Base-by-base conservation (phyloP, 2,113 vertebrate genomes). In the Empidonax alnorum region DNA sequence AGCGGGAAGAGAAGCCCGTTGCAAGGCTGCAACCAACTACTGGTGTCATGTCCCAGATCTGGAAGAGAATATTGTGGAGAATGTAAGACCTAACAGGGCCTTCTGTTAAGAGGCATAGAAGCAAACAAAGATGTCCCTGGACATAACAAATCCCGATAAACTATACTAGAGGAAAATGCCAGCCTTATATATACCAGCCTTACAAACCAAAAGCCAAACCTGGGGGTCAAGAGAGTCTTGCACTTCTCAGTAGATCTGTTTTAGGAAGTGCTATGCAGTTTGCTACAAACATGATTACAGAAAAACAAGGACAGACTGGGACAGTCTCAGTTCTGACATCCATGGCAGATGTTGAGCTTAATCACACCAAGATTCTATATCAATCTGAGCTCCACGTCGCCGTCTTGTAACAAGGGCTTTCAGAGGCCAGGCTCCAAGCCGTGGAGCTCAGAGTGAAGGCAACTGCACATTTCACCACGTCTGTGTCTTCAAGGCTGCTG, bases 31-130 rank as follows among this genome's bases (percentile, higher is more conserved):
- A 99, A 94, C 99, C 99, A 95, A 99, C 98, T 96, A 99, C 98
- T 67, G 99, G 99, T 2, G 98, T 99, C 99, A 99, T 99, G 96
- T 99, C 99, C 99, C 99, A 99, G 91, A 99, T 99, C 99, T 99
- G 97, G 49, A 97, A 96, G 86, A 71, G 92, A 90, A 87, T 12
- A 53, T 92, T 2, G 39, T 30, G 75, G 7, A 80, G 71, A 90
- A 65, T 33, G 1, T 19, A 75, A 86, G 14, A 66, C 19, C 44
- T 18, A 35, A 71, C 10, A 77, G 12, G 7, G 50, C 17, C 18
- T 65, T 72, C 62, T 90, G 3, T 50, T 50, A 78, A 83, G 28
- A 88, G 44, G 59, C 41, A 82, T 0, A 82, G 62, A 87, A 83
- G 31, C 23, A 84, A 93, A 85, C 16, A 41, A 61, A 59, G 42